phyloP scores from a whole-genome alignment of 2,888 invertebrate species.

The Blastobasis lacticolella region DNA sequence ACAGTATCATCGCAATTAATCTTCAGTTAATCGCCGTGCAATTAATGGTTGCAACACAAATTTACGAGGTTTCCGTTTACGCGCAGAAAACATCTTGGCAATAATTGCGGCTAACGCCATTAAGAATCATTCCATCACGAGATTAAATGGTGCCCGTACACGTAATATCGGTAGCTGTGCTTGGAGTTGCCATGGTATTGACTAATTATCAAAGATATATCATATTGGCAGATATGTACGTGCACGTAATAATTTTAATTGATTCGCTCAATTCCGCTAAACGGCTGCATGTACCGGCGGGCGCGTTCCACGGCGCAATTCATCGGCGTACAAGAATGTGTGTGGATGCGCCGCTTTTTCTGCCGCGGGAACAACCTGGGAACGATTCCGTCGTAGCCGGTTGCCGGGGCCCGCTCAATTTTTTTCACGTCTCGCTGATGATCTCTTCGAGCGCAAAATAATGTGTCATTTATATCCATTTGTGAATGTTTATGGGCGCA shows the following conservation, averaged over 20 bases:
- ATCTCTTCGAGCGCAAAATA: slow-evolving; percentile 32
- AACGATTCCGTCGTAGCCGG: slow-evolving; percentile 41
- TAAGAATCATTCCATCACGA: too few relatives aligned
- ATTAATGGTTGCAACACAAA: too few relatives aligned
- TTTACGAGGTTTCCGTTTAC: too few relatives aligned
- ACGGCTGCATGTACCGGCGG: slow-evolving; percentile 16
- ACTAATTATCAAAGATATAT: too few relatives aligned
- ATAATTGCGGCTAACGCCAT: too few relatives aligned
- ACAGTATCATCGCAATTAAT: too few relatives aligned
- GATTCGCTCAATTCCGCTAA: slow-evolving; percentile 1
- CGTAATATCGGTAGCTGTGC: too few relatives aligned
- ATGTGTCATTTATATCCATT: slow-evolving; percentile 48
- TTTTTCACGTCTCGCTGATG: slow-evolving; percentile 37
- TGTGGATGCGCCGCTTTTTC: slow-evolving; percentile 40
- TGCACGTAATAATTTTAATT: neutral
- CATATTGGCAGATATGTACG: too few relatives aligned
- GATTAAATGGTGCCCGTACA: too few relatives aligned
- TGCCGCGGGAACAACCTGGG: slow-evolving; percentile 16
- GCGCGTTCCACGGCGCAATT: slow-evolving; percentile 34
- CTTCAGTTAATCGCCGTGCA: too few relatives aligned
- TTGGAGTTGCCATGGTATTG: too few relatives aligned
- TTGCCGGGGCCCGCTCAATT: slow-evolving; percentile 30
- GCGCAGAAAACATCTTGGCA: too few relatives aligned
- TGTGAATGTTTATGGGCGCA: slow-evolving; percentile 32
- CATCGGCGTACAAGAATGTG: slow-evolving; percentile 33